phyloP scores from a whole-genome alignment of 2,888 invertebrate species.

The Conus canariensis region DNA sequence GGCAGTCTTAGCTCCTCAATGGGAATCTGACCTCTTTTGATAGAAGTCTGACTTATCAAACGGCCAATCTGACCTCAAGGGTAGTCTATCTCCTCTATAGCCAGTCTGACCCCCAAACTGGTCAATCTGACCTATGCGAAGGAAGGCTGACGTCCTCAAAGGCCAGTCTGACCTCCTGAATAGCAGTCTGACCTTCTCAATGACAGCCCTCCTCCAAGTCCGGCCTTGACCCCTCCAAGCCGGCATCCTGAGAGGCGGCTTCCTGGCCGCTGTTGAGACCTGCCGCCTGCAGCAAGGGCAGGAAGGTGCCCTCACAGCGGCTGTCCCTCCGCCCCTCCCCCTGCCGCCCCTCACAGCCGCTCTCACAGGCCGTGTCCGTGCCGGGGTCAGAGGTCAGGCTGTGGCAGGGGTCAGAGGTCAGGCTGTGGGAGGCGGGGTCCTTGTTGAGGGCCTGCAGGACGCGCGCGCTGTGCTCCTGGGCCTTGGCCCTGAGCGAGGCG shows the following conservation, averaged over 20 bases:
- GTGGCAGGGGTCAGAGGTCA: not conserved
- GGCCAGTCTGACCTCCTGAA: not conserved
- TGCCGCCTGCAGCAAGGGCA: not conserved
- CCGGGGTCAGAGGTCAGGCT: not conserved
- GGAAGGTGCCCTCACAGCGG: not conserved
- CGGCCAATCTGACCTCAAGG: not conserved
- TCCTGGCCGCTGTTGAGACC: not conserved
- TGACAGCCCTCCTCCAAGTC: slow-evolving; percentile 16
- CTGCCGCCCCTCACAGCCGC: not conserved
- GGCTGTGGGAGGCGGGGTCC: slow-evolving; percentile 36
- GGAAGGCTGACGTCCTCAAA: not conserved
- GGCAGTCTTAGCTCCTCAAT: no score
- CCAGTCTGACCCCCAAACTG: not conserved
- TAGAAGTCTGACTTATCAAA: not conserved
- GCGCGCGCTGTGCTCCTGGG: slow-evolving; percentile 88
- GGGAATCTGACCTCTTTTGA: not conserved
- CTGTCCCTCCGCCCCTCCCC: not conserved
- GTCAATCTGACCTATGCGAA: not conserved
- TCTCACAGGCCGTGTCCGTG: not conserved
- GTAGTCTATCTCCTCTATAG: not conserved
- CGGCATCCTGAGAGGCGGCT: not conserved
- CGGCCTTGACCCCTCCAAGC: slow-evolving; percentile 23
- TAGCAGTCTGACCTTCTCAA: not conserved
- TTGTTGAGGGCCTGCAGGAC: slow-evolving; percentile 64
- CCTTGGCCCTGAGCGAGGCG: slow-evolving; percentile 94